These are phyloP conservation scores for Callospermophilus lateralis DNA, from an alignment of 2,113 vertebrate genomes.

Conservation along the genomic window DNA sequence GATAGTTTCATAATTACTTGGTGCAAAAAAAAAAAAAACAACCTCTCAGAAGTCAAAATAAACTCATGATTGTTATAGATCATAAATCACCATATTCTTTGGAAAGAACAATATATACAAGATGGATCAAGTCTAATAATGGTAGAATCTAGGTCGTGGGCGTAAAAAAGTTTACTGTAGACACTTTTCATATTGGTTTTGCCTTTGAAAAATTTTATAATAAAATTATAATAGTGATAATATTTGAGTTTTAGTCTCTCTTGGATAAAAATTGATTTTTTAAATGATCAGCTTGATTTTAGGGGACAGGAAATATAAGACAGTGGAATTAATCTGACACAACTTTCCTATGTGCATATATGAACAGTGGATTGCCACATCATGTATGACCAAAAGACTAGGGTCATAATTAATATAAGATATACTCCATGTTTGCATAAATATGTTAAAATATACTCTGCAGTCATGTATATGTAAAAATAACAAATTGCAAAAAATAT, in stretches of 20 bases:
- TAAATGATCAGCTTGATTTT: conserved; percentile 18
- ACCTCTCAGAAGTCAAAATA: neutral
- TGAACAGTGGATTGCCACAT: no score
- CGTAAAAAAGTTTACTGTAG: neutral
- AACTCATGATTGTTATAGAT: neutral
- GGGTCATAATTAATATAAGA: no score
- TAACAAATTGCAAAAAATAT: neutral
- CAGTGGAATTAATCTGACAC: no score
- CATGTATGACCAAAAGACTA: no score
- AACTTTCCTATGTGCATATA: no score
- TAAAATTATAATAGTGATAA: neutral
- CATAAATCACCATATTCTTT: neutral
- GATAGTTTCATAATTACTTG: neutral
- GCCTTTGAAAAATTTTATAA: neutral
- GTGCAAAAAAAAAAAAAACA: neutral
- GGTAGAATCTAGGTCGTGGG: neutral
- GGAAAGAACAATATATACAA: neutral
- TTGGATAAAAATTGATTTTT: neutral
- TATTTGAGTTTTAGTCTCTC: neutral
- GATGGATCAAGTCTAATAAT: neutral
- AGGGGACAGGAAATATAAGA: neutral
- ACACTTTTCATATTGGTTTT: neutral
- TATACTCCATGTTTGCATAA: no score
- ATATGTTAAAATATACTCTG: no score
- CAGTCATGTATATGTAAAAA: no score